A percentile compares a stretch with the other conserved stretches of the same genome.
These are phyloP conservation scores for Diaperis boleti DNA, from an alignment of 2,888 invertebrate genomes.

Conservation along the genomic window DNA sequence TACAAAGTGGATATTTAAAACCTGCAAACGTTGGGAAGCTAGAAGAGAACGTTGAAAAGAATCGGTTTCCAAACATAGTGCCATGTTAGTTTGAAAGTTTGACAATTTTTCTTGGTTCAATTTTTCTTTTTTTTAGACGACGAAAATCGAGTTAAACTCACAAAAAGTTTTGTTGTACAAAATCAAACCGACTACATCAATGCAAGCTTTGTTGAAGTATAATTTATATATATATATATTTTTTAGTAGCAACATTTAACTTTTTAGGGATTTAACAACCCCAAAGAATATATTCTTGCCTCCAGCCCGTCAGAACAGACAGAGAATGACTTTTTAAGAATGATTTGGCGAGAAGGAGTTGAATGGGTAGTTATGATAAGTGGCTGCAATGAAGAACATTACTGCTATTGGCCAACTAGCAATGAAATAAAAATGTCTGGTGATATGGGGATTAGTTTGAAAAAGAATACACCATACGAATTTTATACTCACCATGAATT, in stretches of 20 bases:
- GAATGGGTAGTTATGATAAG: conserved; percentile 15
- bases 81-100: conserved; percentile 3
- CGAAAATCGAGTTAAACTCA: conserved; percentile 14
- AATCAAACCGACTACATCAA: conserved; percentile 9
- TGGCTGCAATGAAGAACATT: background rate
- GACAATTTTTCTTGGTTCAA: background rate
- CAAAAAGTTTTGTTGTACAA: background rate
- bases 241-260: too few species aligned
- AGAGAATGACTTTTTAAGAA: conserved; percentile 5
- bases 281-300: conserved; percentile 25
- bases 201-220: conserved; percentile 12
- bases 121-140: conserved; percentile 4
- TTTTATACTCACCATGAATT: background rate
- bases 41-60: conserved; percentile 1
- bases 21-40: background rate
- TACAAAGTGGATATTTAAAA: conserved; percentile 1
- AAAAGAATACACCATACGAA: background rate
- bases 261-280: conserved; percentile 47
- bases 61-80: conserved; percentile 2
- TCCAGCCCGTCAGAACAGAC: conserved; percentile 46
- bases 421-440: background rate
- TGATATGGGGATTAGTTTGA: background rate
- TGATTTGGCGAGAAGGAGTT: conserved; percentile 26
- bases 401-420: conserved; percentile 6
- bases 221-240: too few species aligned